A percentile compares a stretch with the other conserved stretches of the same genome.
phyloP scores from a whole-genome alignment of 2,113 vertebrate species.

The Hippocampus mohnikei region DNA sequence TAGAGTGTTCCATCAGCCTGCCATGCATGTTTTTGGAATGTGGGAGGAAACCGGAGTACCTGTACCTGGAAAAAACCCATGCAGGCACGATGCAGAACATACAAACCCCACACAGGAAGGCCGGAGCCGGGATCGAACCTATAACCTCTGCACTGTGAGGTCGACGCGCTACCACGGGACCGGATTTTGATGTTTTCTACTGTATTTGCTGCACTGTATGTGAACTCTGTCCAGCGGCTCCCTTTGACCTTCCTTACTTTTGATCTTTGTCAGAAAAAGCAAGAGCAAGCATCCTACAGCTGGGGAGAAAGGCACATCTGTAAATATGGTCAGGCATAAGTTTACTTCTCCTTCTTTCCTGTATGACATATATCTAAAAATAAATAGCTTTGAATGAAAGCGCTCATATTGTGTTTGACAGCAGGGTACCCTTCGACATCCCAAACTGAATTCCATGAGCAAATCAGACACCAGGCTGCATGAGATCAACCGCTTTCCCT shows the following conservation, averaged over 20 bases:
- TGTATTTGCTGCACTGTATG: slow-evolving; percentile 30
- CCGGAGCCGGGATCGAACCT: too few relatives aligned
- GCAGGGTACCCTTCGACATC: slow-evolving; percentile 70
- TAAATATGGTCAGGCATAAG: slow-evolving; percentile 65
- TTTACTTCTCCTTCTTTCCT: slow-evolving; percentile 20
- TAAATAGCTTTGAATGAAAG: slow-evolving; percentile 11
- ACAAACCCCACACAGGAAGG: too few relatives aligned
- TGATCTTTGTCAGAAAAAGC: slow-evolving; percentile 63
- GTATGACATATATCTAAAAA: not conserved
- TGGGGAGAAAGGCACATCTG: slow-evolving; percentile 70
- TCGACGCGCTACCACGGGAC: too few relatives aligned
- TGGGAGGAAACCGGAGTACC: too few relatives aligned
- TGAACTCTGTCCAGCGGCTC: slow-evolving; percentile 52
- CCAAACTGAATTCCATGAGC: slow-evolving; percentile 76
- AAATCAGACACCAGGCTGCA: slow-evolving; percentile 78
- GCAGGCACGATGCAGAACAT: too few relatives aligned
- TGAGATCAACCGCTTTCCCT: slow-evolving; percentile 73
- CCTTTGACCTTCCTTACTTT: slow-evolving; percentile 55
- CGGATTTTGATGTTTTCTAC: slow-evolving; percentile 49
- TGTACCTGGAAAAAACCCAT: too few relatives aligned
- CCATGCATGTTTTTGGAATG: too few relatives aligned
- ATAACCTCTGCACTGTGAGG: too few relatives aligned
- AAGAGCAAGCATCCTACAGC: slow-evolving; percentile 70
- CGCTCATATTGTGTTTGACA: slow-evolving; percentile 41
- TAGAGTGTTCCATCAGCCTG: too few relatives aligned